These are phyloP conservation scores for Conus canariensis DNA, from an alignment of 2,888 invertebrate genomes.

Conservation along the genomic window DNA sequence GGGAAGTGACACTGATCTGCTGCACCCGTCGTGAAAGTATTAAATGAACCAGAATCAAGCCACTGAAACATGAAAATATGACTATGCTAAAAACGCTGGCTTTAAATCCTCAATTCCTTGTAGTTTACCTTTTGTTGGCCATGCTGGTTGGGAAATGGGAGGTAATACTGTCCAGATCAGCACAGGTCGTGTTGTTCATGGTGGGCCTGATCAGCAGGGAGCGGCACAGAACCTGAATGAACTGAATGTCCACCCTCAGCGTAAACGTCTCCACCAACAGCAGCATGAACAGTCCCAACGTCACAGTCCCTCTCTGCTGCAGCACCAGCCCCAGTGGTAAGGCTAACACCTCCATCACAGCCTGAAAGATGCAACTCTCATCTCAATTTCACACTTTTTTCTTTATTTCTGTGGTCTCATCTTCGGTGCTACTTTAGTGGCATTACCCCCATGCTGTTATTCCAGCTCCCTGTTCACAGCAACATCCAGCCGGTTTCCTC, in stretches of 20 bases:
- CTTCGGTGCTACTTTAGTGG: too few relatives aligned
- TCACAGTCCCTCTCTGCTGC: background rate
- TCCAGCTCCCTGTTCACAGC: too few relatives aligned
- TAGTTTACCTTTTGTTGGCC: slow-evolving; percentile 1
- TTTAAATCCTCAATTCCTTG: too few relatives aligned
- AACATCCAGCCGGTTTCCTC: too few relatives aligned
- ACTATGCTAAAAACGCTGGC: too few relatives aligned
- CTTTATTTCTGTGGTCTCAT: background rate
- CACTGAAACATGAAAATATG: too few relatives aligned
- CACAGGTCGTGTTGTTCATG: slow-evolving; percentile 40
- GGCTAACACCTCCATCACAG: background rate
- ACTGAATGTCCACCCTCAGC: background rate
- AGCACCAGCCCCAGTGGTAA: background rate
- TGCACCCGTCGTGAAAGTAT: too few relatives aligned
- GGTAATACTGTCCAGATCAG: slow-evolving; percentile 35
- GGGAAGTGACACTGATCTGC: too few relatives aligned
- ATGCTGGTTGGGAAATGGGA: slow-evolving; percentile 22
- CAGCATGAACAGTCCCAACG: slow-evolving; percentile 27
- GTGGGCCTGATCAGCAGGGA: slow-evolving; percentile 20
- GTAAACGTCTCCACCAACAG: slow-evolving; percentile 18
- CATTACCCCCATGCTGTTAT: too few relatives aligned
- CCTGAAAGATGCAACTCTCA: background rate
- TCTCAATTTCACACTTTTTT: background rate
- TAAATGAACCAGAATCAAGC: too few relatives aligned
- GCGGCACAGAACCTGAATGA: slow-evolving; percentile 3